A percentile compares a stretch with the other conserved stretches of the same genome.
phyloP scores from a whole-genome alignment of 2,888 invertebrate genomes.

The Lycia hirtaria region DNA sequence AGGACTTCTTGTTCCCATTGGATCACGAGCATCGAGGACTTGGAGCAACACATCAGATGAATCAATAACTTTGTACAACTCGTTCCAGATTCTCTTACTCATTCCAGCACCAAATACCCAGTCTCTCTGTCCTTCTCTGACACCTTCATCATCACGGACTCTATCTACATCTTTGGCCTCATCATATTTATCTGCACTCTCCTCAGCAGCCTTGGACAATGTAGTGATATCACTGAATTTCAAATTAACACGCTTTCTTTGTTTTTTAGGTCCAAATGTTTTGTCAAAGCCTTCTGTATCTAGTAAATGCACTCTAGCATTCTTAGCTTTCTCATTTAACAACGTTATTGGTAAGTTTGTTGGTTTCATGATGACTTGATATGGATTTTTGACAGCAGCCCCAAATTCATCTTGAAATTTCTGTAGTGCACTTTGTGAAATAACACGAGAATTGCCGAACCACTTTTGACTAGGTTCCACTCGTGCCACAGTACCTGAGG shows the following conservation, averaged over 20 bases:
- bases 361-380: slow-evolving; percentile 98
- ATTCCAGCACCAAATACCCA: slow-evolving; percentile 98
- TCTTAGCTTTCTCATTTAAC: slow-evolving; percentile 95
- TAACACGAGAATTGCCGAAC: slow-evolving; percentile 99
- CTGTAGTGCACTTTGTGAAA: slow-evolving; percentile 95
- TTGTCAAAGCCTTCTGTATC: slow-evolving; percentile 97
- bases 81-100: slow-evolving; percentile 99
- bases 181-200: slow-evolving; percentile 91
- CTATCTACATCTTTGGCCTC: slow-evolving; percentile 93
- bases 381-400: slow-evolving; percentile 97
- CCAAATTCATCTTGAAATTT: slow-evolving; percentile 98
- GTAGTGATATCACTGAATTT: slow-evolving; percentile 91
- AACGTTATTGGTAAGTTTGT: slow-evolving; percentile 97
- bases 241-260: slow-evolving; percentile 95
- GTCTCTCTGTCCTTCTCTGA: slow-evolving; percentile 93
- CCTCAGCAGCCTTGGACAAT: slow-evolving; percentile 89
- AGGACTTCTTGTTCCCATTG: slow-evolving; percentile 97
- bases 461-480: slow-evolving; percentile 99
- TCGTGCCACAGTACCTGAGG: slow-evolving; percentile 95
- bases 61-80: slow-evolving; percentile 99
- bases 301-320: slow-evolving; percentile 95
- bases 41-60: slow-evolving; percentile 99
- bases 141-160: slow-evolving; percentile 92
- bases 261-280: slow-evolving; percentile 98
- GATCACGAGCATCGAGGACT: slow-evolving; percentile 98